A percentile compares a stretch with the other conserved stretches of the same genome.
These are phyloP conservation scores for Pseudopleuronectes americanus DNA, from an alignment of 2,797 vertebrate species.

Conservation along the genomic window DNA sequence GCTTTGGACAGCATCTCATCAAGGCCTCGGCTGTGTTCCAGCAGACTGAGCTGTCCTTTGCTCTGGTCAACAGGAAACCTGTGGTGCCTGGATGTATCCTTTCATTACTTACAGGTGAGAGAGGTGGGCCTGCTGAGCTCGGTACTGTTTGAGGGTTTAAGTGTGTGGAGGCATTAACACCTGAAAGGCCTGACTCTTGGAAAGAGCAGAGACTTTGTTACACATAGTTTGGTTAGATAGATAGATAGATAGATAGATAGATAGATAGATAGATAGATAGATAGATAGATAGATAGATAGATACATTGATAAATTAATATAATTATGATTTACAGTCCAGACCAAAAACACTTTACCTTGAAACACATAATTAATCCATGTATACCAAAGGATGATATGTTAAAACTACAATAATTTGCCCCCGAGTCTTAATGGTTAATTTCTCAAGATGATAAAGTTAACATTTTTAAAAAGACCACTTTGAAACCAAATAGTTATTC, in stretches of 20 bases:
- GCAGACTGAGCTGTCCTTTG: constrained; percentile 88
- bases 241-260: background rate
- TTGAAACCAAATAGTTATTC: too few species aligned
- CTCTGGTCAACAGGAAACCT: constrained; percentile 90
- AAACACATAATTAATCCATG: too few species aligned
- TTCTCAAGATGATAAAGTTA: too few species aligned
- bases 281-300: too few species aligned
- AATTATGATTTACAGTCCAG: too few species aligned
- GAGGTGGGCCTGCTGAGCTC: constrained; percentile 87
- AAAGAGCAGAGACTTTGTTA: background rate
- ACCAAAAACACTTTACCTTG: too few species aligned
- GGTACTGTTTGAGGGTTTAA: constrained; percentile 16
- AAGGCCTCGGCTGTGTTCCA: constrained; percentile 88
- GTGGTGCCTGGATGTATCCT: constrained; percentile 88
- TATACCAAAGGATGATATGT: too few species aligned
- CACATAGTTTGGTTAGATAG: background rate
- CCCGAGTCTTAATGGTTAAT: too few species aligned
- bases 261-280: too few species aligned
- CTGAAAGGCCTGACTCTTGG: background rate
- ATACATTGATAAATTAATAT: too few species aligned
- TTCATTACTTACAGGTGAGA: constrained; percentile 48
- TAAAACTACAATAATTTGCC: too few species aligned
- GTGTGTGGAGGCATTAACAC: background rate
- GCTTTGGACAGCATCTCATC: constrained; percentile 89
- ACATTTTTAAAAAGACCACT: too few species aligned